Conservation (phyloP, 2,797 vertebrate genomes). For the Garrulus glandarius region DNA sequence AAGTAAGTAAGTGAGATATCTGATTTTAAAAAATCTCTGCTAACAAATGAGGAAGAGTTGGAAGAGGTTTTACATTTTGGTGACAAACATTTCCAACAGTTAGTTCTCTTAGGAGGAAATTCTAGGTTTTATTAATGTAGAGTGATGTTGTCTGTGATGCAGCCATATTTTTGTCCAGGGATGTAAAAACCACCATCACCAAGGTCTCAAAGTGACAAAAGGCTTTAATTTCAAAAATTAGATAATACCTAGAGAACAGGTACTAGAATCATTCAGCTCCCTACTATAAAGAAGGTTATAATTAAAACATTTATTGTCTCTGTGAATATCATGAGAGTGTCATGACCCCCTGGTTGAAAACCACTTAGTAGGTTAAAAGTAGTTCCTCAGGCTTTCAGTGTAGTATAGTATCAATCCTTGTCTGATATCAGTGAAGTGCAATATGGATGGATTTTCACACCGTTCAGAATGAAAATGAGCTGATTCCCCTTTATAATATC, state of each 20-base stretch:
- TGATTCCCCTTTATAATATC: not conserved
- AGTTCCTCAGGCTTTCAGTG: not conserved
- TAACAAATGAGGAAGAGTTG: not conserved
- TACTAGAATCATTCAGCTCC: not conserved
- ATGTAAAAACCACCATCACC: not conserved
- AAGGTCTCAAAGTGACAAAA: not conserved
- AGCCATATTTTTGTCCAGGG: not conserved
- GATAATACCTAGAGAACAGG: not conserved
- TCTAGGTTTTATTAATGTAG: not conserved
- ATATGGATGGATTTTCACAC: not conserved
- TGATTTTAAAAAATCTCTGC: fast-evolving
- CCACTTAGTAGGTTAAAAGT: not conserved
- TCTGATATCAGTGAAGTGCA: not conserved
- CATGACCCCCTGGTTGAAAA: not conserved
- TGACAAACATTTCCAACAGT: not conserved
- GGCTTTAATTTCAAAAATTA: not conserved
- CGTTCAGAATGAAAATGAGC: not conserved
- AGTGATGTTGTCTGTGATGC: not conserved
- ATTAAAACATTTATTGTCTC: not conserved
- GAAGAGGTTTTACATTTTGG: not conserved
- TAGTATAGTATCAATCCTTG: not conserved
- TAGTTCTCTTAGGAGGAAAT: not conserved
- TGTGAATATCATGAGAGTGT: not conserved
- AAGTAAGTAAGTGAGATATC: not conserved
- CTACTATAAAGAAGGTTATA: not conserved